These are phyloP conservation scores for Daubentonia madagascariensis DNA, from an alignment of 2,113 vertebrate species.

Conservation along the genomic window DNA sequence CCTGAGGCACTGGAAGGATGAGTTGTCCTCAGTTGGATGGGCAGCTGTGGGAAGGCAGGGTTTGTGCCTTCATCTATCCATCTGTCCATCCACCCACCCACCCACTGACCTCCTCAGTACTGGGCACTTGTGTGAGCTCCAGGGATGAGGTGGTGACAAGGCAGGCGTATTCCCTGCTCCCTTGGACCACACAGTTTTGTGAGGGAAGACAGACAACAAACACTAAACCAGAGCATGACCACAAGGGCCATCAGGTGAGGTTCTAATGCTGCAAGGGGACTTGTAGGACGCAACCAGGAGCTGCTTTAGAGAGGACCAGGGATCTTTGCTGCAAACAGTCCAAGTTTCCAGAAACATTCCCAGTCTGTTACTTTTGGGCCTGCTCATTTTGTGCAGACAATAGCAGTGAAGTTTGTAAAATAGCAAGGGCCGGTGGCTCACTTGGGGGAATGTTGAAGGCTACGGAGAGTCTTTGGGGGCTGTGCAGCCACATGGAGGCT, in stretches of 20 bases:
- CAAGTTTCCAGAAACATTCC: background rate
- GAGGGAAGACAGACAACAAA: background rate
- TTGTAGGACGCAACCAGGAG: rapidly evolving
- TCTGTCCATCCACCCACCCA: too few relatives aligned
- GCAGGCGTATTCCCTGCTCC: background rate
- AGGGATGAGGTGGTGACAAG: background rate
- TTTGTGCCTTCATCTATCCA: background rate
- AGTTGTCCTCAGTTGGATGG: background rate
- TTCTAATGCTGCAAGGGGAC: too few relatives aligned
- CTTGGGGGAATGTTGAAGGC: background rate
- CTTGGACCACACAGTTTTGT: background rate
- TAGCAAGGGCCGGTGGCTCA: background rate
- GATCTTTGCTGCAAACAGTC: background rate
- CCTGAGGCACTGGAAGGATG: background rate
- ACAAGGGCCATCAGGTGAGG: rapidly evolving
- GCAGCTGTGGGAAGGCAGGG: background rate
- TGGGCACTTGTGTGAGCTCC: background rate
- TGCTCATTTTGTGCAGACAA: background rate
- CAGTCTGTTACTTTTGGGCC: background rate
- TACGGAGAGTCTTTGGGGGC: background rate
- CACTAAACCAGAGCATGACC: background rate
- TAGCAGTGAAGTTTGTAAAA: background rate
- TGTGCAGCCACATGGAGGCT: background rate
- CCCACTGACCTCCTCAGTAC: background rate
- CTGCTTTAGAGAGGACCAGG: background rate